Evolutionary conservation across 2,113 vertebrate species (phyloP).

Genomic region (Alligator sinensis): DNA sequence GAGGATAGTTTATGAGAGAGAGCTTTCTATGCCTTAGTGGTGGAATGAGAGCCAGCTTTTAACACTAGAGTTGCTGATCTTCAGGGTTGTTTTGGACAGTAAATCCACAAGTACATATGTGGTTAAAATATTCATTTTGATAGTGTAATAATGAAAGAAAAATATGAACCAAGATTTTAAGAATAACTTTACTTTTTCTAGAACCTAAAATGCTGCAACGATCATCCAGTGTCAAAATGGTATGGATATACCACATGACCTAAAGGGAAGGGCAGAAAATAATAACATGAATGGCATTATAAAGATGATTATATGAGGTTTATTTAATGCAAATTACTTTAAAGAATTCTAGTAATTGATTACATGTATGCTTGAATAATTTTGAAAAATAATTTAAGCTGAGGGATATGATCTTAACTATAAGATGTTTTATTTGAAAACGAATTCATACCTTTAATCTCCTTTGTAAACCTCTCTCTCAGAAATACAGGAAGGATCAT

Average conservation of each 20-base stretch:
- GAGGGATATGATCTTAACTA: not conserved
- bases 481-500: not conserved
- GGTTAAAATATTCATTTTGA: constrained; percentile 3
- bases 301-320: not conserved
- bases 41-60: not conserved
- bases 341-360: not conserved
- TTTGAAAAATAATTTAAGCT: constrained; percentile 1
- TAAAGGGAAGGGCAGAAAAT: not conserved
- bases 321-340: not conserved
- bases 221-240: constrained; percentile 34
- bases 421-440: not conserved
- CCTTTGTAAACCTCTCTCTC: not conserved
- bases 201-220: constrained; percentile 25
- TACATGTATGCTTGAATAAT: not conserved
- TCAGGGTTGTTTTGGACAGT: not conserved
- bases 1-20: constrained; percentile 47
- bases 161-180: constrained; percentile 18
- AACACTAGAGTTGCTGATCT: not conserved
- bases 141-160: constrained; percentile 3
- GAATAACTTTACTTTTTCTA: constrained; percentile 3
- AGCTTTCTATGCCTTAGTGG: not conserved
- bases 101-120: not conserved
- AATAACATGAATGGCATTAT: not conserved
- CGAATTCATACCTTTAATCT: not conserved
- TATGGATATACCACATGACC: not conserved